Base-by-base conservation (phyloP, 2,113 vertebrate genomes). In the Entosphenus tridentatus region DNA sequence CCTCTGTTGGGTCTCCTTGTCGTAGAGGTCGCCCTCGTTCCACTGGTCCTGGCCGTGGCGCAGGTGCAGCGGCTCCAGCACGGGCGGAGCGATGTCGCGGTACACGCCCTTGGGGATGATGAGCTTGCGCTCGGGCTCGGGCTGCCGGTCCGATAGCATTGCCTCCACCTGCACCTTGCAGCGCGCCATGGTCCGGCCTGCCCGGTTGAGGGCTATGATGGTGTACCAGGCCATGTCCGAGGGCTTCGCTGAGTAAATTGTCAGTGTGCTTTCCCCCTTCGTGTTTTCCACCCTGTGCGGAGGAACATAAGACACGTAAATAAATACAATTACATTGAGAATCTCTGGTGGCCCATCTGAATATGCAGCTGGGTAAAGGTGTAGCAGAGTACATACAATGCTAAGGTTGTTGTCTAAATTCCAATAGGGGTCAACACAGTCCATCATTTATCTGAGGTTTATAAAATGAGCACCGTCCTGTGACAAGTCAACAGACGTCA, bases 221-320 rank as follows among this genome's bases (percentile, higher is more conserved):
- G 93, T 96, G 71, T 98, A 98, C 93, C 92, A 98, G 67, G 93
- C 93, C 39, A 90, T 87, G 77, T 98, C 93, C 71, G 87, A 78
- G 69, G 82, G 82, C 8, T 79, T 69, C 10, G 84, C 76, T 18
- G 87, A 87, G n/a, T 87, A 82, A 6, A 98, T 95, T 76, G 86
- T 87, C 77, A 96, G 87, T 72, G 83, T 84, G 73, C 90, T 88
- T 69, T 88, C 81, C 74, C 93, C 93, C 75, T 88, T 96, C 13
- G 79, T 82, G 72, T 88, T 88, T 10, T 96, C 92, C 78, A 98
- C 88, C 78, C 93, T 98, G 74, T n/a, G 21, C n/a, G 2, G 21
- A 65, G 21, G 62, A 65, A 65, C 6, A 39, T 39, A 39, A 5
- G 39, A 39, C 39, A 39, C 6, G 39, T 39, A 39, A 39, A 39